Evolutionary conservation across 2,113 vertebrate genomes (phyloP), one percentile per base, ranked within the genome.

Genomic region (Phoxinus phoxinus): DNA sequence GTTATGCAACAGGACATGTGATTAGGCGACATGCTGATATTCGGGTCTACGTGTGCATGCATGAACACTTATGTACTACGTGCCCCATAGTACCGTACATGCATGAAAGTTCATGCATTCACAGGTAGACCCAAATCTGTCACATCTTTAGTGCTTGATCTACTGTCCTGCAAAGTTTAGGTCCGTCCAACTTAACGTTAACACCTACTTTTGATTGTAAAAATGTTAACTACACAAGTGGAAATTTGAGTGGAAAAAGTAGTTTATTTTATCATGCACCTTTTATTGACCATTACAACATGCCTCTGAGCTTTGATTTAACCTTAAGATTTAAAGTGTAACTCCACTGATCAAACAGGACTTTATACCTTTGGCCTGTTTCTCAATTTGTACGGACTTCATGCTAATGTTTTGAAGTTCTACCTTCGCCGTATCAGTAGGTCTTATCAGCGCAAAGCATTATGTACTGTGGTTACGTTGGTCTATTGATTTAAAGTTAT

Each of bases 271-370:
- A 21, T 56, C 7, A 2, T 35, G 32, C 19, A 21, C 8, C 8
- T 69, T 5, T 9, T 69, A 4, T 17, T 17, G 12, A 6, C 59
- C 59, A 17, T 32, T 63, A 6, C 25, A 27, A 13, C 12, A 30
- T 27, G 0, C 12, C n/a, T 25, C 1, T 74, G 2, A 23, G 19
- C 17, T 74, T 74, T 8, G 15, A 3, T 30, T 17, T 4, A 53
- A 30, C 25, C 46, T 8, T 3, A 46, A 17, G 1, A 9, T 53
- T 51, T 78, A 37, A 78, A 78, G 10, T 6, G 1, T 41, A 10
- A n/a, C 21, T 25, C 65, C 19, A 2, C 4, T 25, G n/a, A 92
- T 94, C 94, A 94, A 93, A 92, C 53, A 48, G 78, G 72, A 87
- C 51, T 81, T 86, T 86, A 58, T 27, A 69, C 89, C 79, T 65